Base-by-base conservation (phyloP, 53 echinoderm and acorn worm genomes). In the Temnopleurus reevesii region DNA sequence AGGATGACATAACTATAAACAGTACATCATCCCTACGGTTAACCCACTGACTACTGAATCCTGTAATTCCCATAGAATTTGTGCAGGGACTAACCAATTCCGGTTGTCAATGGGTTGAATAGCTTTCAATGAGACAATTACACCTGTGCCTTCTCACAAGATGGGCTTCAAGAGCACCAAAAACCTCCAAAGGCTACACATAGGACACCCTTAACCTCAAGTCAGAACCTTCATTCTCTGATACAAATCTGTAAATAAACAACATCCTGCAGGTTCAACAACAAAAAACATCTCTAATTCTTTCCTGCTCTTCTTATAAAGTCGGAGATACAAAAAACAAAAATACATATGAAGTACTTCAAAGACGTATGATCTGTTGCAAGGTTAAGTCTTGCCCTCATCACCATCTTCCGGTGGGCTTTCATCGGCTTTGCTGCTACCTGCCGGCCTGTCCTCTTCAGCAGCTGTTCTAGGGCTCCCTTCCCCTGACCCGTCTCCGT, bases 351-450 rank as follows among this genome's bases (percentile, higher is more conserved):
- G 71, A 71, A 71, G 71, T 71, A 71, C 71, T 71, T 71, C n/a
- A 23, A 71, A 33, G 63, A 33, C 33, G 63, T 29, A 21, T 5
- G 2, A 71, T 29, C 28, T 15, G 6, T 35, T 9, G 46, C 47
- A 46, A 28, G 79, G 79, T 79, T 79, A 79, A 41, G 85, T 83
- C 56, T 53, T 55, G 1, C 35, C 83, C 51, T 83, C 83, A 10
- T 23, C 83, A 51, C 34, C 31, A 17, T 59, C 60, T 31, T 82
- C 55, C 29, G 82, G 51, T 5, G 28, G 55, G 21, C 8, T 30
- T 17, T 46, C 79, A 25, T 79, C 79, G 28, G 28, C 79, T 29
- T 26, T 79, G 49, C 79, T 49, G 79, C 49, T 79, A 24, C 25
- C 18, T 79, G 79, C 9, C 29, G 79, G 1, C 53, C 8, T 15